phyloP scores from a whole-genome alignment of 2,888 invertebrate genomes.

The Himalopsyche tibetana region DNA sequence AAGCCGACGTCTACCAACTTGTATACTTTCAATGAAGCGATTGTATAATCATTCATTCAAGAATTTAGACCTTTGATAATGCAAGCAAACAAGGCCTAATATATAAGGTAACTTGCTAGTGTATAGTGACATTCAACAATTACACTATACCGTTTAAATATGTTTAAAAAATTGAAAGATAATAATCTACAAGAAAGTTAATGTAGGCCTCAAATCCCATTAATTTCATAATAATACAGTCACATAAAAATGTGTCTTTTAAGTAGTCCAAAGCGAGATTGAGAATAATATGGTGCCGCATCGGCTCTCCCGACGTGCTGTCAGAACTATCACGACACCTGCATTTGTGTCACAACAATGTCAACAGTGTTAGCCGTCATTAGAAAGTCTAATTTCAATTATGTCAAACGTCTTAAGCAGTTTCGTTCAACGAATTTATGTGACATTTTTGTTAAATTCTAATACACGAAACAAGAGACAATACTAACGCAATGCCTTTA shows the following conservation, averaged over 20 bases:
- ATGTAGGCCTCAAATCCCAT: too few species aligned
- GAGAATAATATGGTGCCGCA: constrained; percentile 20
- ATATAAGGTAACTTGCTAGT: too few species aligned
- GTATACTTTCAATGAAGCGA: too few species aligned
- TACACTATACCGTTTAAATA: too few species aligned
- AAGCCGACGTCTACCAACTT: too few species aligned
- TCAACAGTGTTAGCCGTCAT: constrained; percentile 37
- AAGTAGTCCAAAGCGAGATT: constrained; percentile 15
- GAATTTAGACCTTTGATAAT: too few species aligned
- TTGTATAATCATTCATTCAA: too few species aligned
- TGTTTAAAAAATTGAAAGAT: too few species aligned
- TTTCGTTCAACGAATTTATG: constrained; percentile 2
- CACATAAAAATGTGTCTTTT: neutral
- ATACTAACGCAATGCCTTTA: neutral
- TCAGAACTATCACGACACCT: neutral
- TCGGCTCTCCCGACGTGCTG: neutral
- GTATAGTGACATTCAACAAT: too few species aligned
- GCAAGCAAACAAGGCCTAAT: too few species aligned
- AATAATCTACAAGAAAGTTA: too few species aligned
- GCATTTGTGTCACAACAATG: constrained; percentile 43
- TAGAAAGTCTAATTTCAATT: constrained; percentile 49
- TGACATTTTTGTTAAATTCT: neutral
- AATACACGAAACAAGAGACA: neutral
- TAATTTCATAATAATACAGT: neutral
- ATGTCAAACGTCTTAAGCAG: constrained; percentile 35